Conservation (phyloP, 2,888 invertebrate species). For the Cheilosia soror region DNA sequence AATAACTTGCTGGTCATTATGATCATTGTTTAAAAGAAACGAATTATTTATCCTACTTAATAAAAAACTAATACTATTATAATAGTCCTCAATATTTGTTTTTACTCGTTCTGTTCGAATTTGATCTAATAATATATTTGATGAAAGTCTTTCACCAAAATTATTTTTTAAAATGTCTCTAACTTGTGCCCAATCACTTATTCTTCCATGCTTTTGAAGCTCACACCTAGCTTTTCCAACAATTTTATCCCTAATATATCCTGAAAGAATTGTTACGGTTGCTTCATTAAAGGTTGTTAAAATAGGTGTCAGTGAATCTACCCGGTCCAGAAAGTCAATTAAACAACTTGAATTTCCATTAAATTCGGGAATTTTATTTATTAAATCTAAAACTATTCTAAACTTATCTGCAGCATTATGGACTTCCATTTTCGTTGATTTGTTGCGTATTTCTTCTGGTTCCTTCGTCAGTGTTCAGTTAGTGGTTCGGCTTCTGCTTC, state of each 20-base stretch:
- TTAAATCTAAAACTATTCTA: conserved; percentile 39
- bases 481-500: neutral
- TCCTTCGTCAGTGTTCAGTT: neutral
- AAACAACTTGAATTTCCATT: conserved; percentile 28
- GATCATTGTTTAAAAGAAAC: neutral
- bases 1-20: conserved; percentile 29
- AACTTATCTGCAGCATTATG: conserved; percentile 18
- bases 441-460: neutral
- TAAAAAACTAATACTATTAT: conserved; percentile 17
- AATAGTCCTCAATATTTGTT: conserved; percentile 46
- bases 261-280: conserved; percentile 8
- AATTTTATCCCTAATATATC: conserved; percentile 45
- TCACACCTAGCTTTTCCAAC: conserved; percentile 31
- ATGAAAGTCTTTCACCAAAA: conserved; percentile 39
- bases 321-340: conserved; percentile 28
- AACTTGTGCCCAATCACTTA: conserved; percentile 33
- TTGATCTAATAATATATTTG: conserved; percentile 21
- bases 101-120: conserved; percentile 22
- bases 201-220: conserved; percentile 28
- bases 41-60: conserved; percentile 22
- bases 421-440: conserved; percentile 2
- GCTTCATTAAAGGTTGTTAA: conserved; percentile 15
- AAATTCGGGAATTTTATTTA: conserved; percentile 41
- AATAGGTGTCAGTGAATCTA: conserved; percentile 31
- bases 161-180: conserved; percentile 29